A percentile compares a stretch with the other conserved stretches of the same genome.
Evolutionary conservation across 2,113 vertebrate species (phyloP).

Genomic region (Crotophaga sulcirostris): DNA sequence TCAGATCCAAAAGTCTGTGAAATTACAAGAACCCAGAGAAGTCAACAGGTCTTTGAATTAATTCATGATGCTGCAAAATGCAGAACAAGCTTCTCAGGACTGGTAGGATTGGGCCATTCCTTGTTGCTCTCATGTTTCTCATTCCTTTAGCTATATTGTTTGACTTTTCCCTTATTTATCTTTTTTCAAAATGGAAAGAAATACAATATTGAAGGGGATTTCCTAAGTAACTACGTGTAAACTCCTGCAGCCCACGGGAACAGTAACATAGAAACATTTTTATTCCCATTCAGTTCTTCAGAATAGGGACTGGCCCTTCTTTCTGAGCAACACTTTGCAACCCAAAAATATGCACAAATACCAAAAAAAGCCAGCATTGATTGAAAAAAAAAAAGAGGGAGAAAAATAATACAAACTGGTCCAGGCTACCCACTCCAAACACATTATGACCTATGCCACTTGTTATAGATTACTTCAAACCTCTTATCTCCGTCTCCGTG

Average conservation of each 20-base stretch:
- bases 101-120: not conserved
- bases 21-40: not conserved
- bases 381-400: not conserved
- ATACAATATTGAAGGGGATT: not conserved
- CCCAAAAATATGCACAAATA: not conserved
- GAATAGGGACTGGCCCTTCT: not conserved
- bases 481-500: not conserved
- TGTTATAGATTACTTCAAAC: not conserved
- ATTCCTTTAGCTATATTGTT: not conserved
- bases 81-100: not conserved
- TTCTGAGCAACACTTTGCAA: not conserved
- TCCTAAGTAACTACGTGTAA: not conserved
- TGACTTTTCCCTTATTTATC: not conserved
- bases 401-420: not conserved
- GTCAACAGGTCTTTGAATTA: not conserved
- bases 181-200: not conserved
- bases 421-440: not conserved
- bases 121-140: not conserved
- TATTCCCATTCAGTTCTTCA: not conserved
- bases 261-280: not conserved
- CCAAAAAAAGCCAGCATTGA: not conserved
- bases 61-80: rapidly evolving
- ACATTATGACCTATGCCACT: not conserved
- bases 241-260: not conserved
- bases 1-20: not conserved